Evolutionary conservation across 1,140 invertebrate species (phyloP).

Genomic region (Nomia melanderi): DNA sequence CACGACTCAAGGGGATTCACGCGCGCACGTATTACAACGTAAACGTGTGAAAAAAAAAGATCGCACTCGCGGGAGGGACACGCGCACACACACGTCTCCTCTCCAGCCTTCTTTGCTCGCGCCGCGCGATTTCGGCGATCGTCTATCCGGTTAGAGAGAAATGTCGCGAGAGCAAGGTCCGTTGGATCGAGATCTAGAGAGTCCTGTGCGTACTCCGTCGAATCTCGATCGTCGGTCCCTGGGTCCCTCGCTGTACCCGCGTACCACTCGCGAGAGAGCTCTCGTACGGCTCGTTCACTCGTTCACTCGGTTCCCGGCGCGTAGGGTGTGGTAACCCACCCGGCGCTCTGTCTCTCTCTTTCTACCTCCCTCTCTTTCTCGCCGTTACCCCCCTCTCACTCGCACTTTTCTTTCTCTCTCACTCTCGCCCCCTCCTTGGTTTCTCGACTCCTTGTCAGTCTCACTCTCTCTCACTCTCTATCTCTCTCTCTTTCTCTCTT

Average conservation of each 20-base stretch:
- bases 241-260: slow-evolving; percentile 44
- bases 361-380: slow-evolving; percentile 37
- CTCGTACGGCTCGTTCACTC: slow-evolving; percentile 59
- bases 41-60: slow-evolving; percentile 25
- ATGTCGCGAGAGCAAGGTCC: slow-evolving; percentile 27
- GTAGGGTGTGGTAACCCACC: slow-evolving; percentile 81
- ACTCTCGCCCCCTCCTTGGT: slow-evolving; percentile 1
- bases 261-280: slow-evolving; percentile 57
- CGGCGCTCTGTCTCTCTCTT: slow-evolving; percentile 66
- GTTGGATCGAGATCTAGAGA: slow-evolving; percentile 41
- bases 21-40: slow-evolving; percentile 31
- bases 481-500: not conserved
- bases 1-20: not conserved
- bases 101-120: slow-evolving; percentile 26
- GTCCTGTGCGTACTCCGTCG: slow-evolving; percentile 37
- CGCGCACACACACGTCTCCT: slow-evolving; percentile 33
- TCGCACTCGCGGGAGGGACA: slow-evolving; percentile 45
- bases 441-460: slow-evolving; percentile 2
- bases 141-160: not conserved
- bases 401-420: slow-evolving; percentile 38
- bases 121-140: slow-evolving; percentile 25
- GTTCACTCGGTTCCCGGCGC: slow-evolving; percentile 72
- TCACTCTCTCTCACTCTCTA: slow-evolving; percentile 3
- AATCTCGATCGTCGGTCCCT: slow-evolving; percentile 40
- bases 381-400: slow-evolving; percentile 33